Evolutionary conservation across 2,888 invertebrate genomes (phyloP), one percentile per base, ranked within the genome.

Genomic region (Drosophila niveifrons): DNA sequence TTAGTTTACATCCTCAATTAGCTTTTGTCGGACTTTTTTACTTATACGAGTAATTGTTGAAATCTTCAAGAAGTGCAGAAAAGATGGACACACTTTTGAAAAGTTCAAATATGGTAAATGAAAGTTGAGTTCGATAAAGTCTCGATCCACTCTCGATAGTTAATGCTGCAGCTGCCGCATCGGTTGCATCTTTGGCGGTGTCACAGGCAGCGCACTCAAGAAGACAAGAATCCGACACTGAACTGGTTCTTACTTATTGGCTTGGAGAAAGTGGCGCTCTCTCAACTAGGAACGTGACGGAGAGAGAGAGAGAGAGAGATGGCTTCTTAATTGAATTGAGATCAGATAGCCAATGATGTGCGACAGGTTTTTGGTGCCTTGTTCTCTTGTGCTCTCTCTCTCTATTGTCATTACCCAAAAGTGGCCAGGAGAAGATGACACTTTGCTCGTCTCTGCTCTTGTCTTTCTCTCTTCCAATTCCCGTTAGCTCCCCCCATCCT

Each of bases 281-380:
- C 57, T 43, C 13, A 13, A 13, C 13, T 9, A 36, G 36, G 4
- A 47, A 47, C 7, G 17, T 11, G 46, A 46, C 46, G 28, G 46
- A 36, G 18, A n/a, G 46, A 46, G 48, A 23, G 46, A 36, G 18
- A 50, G 71, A 64, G 66, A 64, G 74, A 70, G 67, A 61, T 76
- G 58, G 48, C 65, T 57, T 66, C 43, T 67, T 82, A 83, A 83
- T 88, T 75, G 78, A 83, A 88, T 77, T 67, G 80, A 77, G 76
- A 80, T 86, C 82, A 62, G 41, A 47, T 51, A 66, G 68, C 53
- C 61, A 62, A 56, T 44, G 59, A 61, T 73, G 61, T 72, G 78
- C 78, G 66, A 75, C 89, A 80, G 72, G 71, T 77, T 75, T 73
- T 34, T 31, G 31, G 39, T 39, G 31, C 50, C 46, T 44, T 63